Percentiles rank a stretch among this genome's conserved stretches.
Conservation (phyloP, 2,888 invertebrate species). For the Microchrysa polita region DNA sequence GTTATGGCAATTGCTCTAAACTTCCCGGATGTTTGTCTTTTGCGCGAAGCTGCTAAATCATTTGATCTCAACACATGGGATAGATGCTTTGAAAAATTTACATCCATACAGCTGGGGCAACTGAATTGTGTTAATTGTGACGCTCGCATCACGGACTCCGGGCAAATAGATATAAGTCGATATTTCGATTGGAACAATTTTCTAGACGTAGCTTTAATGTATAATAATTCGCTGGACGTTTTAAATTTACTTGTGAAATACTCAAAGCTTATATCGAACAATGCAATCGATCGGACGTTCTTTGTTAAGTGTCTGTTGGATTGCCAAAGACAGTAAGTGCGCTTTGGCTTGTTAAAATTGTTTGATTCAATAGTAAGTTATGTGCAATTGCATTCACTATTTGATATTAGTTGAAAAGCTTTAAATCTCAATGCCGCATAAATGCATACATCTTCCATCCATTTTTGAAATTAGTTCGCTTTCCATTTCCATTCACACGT, state of each 20-base stretch:
- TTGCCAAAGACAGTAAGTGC: background rate
- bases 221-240: conserved; percentile 59
- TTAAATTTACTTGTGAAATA: conserved; percentile 61
- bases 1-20: conserved; percentile 61
- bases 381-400: background rate
- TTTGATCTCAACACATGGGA: conserved; percentile 59
- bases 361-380: background rate
- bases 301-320: conserved; percentile 61
- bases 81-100: conserved; percentile 62
- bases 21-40: conserved; percentile 59
- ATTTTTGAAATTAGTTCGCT: background rate
- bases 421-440: background rate
- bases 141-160: conserved; percentile 57
- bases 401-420: conserved; percentile 39
- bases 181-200: conserved; percentile 64
- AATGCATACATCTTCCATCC: background rate
- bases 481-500: background rate
- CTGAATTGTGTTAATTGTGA: conserved; percentile 62
- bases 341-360: background rate
- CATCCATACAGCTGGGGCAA: conserved; percentile 60
- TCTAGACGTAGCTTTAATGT: conserved; percentile 60
- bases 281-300: conserved; percentile 63
- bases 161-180: conserved; percentile 58
- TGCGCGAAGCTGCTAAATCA: conserved; percentile 59
- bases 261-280: conserved; percentile 62